Base-by-base conservation (phyloP, 2,113 vertebrate species). In the Epinephelus moara region DNA sequence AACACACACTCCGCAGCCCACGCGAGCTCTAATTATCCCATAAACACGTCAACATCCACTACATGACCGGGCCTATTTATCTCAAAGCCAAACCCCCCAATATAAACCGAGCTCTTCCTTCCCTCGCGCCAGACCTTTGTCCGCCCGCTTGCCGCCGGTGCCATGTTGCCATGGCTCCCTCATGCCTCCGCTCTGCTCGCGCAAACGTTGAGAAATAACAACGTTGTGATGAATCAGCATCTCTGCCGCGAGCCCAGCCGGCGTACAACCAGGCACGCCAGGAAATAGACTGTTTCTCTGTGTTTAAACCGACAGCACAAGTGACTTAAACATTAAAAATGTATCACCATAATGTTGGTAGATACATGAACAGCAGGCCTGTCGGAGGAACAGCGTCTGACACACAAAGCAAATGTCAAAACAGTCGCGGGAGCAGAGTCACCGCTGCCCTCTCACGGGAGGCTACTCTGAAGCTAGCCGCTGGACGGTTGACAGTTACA, bases 171-270 rank as follows among this genome's bases (percentile, higher is more conserved):
- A 94, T 93, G 93, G 90, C 91, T 92, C 92, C 93, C 92, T 91
- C 86, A 37, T 93, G 87, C 92, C 93, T 88, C 84, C 83, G 82
- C 88, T 90, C 75, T 4, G 85, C 91, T 92, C 87, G 85, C 82
- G 80, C 90, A 55, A 91, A 85, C 87, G 85, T 88, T 86, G 60
- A 91, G 83, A 87, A 90, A 93, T 83, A 85, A 81, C 84, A 84
- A 71, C 81, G 92, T 91, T 88, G 87, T 95, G 94, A 94, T 94
- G 93, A 95, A 93, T 95, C 94, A 94, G 95, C 94, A 94, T 89
- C 88, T 92, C 70, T 67, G 70, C 57, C 69, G 74, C 55, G 76
- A 81, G 81, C 84, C 52, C 79, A 64, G 76, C 77, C 84, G 87
- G 77, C 55, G 71, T 40, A 30, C 57, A 23, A 11, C 27, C 78